phyloP scores from a whole-genome alignment of 2,888 invertebrate genomes.

The Actias luna region DNA sequence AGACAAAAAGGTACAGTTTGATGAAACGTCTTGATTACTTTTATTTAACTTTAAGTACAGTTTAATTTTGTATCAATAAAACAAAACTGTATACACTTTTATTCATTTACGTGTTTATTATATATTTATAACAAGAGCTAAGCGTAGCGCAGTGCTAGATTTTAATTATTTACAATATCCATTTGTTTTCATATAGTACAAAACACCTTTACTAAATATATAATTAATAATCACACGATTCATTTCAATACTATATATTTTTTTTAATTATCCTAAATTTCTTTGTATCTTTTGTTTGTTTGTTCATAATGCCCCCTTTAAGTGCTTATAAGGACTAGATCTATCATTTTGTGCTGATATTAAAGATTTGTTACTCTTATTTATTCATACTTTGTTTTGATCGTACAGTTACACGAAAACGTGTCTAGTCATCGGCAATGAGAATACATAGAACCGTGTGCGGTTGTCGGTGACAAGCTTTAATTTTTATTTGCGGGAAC shows the following conservation, averaged over 20 bases:
- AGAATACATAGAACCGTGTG: not conserved
- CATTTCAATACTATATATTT: conserved; percentile 42
- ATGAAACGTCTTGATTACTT: no score
- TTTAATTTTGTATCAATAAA: not conserved
- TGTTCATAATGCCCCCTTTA: conserved; percentile 22
- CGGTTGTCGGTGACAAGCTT: not conserved
- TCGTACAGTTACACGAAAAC: not conserved
- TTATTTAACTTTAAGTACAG: no score
- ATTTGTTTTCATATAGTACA: conserved; percentile 51
- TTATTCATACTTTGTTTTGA: conserved; percentile 18
- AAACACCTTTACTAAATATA: conserved; percentile 63
- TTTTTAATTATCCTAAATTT: conserved; percentile 35
- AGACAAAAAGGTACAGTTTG: no score
- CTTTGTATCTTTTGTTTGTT: conserved; percentile 16
- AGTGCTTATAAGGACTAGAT: conserved; percentile 48
- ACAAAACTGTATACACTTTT: not conserved
- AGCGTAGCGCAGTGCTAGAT: conserved; percentile 59
- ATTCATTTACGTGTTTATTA: conserved; percentile 14
- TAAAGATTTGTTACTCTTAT: conserved; percentile 22
- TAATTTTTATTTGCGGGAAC: not conserved
- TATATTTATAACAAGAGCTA: conserved; percentile 46
- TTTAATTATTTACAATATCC: conserved; percentile 36
- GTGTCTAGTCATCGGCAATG: not conserved
- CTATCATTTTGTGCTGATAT: conserved; percentile 41
- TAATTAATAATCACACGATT: conserved; percentile 46